These are phyloP conservation scores for Drosophila dunni DNA, from an alignment of 1,140 invertebrate genomes.

Conservation along the genomic window DNA sequence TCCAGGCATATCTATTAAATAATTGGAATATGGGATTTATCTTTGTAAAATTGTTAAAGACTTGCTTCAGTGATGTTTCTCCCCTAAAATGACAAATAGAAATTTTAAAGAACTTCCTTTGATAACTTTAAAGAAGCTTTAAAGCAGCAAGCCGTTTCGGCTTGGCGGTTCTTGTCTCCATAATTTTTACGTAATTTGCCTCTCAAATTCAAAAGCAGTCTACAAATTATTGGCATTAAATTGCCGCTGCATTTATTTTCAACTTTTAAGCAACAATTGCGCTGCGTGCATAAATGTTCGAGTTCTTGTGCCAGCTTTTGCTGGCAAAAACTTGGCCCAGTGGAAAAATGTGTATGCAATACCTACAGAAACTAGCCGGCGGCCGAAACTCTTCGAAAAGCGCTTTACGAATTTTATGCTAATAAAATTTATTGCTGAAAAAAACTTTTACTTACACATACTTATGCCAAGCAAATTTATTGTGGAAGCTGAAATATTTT, in stretches of 20 bases:
- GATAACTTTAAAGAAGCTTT: too few relatives aligned
- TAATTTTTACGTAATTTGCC: background rate
- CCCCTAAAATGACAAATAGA: too few relatives aligned
- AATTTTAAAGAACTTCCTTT: too few relatives aligned
- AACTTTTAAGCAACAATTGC: constrained; percentile 19
- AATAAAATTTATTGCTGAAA: constrained; percentile 59
- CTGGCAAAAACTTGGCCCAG: constrained; percentile 9
- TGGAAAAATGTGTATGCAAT: constrained; percentile 24
- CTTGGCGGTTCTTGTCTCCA: too few relatives aligned
- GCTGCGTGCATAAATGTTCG: background rate
- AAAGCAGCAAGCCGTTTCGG: too few relatives aligned
- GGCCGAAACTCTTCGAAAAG: constrained; percentile 52
- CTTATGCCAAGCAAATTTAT: constrained; percentile 61
- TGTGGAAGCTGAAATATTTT: constrained; percentile 57
- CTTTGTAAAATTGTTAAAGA: too few relatives aligned
- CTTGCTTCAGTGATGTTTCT: too few relatives aligned
- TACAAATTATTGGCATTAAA: constrained; percentile 1
- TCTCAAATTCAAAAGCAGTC: background rate
- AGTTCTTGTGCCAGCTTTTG: background rate
- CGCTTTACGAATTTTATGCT: constrained; percentile 65
- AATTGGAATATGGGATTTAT: too few relatives aligned
- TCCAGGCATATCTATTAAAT: too few relatives aligned
- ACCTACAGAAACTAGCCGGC: constrained; percentile 33
- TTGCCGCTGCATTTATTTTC: constrained; percentile 13
- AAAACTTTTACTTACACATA: constrained; percentile 38